Conservation (phyloP, 2,888 invertebrate species). For the Brachynemurus nebulosus region DNA sequence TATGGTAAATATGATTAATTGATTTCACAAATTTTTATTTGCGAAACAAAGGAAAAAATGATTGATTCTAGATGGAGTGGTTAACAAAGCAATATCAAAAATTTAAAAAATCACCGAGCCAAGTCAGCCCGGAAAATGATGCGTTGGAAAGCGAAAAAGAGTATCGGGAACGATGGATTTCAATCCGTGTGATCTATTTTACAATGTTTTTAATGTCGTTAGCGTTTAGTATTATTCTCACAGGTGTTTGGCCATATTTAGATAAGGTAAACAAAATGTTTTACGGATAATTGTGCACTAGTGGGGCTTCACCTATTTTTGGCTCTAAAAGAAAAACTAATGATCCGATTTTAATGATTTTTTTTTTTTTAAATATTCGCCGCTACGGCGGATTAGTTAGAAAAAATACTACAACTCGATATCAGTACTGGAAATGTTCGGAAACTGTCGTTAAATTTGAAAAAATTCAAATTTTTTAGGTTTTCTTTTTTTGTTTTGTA, state of each 20-base stretch:
- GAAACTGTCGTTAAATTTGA: no score
- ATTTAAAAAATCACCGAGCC: neutral
- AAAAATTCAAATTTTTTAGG: no score
- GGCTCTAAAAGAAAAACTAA: no score
- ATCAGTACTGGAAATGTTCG: no score
- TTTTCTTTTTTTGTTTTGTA: no score
- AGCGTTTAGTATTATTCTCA: conserved; percentile 75
- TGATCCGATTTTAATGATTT: no score
- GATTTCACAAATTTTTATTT: neutral
- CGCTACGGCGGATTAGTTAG: no score
- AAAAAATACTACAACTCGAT: no score
- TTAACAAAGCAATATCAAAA: conserved; percentile 11
- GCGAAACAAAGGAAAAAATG: neutral
- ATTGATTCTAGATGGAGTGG: conserved; percentile 7
- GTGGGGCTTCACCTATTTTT: no score
- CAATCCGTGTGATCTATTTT: conserved; percentile 70
- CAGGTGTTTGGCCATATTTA: conserved; percentile 80
- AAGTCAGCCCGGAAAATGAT: conserved; percentile 24
- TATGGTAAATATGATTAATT: no score
- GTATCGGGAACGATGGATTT: conserved; percentile 58
- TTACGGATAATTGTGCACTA: no score
- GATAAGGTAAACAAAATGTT: conserved; percentile 47
- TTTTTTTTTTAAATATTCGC: no score
- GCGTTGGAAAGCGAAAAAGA: conserved; percentile 53
- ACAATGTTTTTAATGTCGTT: conserved; percentile 83